These are phyloP conservation scores for Percopsis transmontana DNA, from an alignment of 2,113 vertebrate species.

Conservation along the genomic window DNA sequence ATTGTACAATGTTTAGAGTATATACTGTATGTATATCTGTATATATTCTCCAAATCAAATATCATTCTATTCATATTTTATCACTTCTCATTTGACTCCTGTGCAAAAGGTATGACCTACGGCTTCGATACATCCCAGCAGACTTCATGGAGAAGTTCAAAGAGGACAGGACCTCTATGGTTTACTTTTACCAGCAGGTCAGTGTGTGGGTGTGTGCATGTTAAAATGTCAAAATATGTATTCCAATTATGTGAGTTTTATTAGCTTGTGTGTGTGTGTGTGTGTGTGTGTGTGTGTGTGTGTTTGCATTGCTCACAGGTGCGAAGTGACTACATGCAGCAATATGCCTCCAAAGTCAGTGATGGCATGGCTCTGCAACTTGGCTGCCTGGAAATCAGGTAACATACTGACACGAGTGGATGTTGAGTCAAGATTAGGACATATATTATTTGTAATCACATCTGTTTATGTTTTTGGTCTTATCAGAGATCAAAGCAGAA, in stretches of 20 bases:
- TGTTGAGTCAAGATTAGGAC: no score
- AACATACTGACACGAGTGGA: neutral
- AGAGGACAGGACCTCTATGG: constrained; percentile 88
- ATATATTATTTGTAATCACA: neutral
- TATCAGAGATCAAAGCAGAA: neutral
- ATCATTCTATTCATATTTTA: neutral
- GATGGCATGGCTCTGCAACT: constrained; percentile 94
- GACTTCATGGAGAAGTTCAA: constrained; percentile 85
- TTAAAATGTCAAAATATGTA: neutral
- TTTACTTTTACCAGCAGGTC: constrained; percentile 96
- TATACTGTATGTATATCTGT: neutral
- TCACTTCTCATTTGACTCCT: constrained; percentile 4
- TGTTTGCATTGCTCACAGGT: constrained; percentile 70
- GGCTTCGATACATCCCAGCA: constrained; percentile 87
- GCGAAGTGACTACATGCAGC: constrained; percentile 90
- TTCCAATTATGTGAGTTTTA: neutral
- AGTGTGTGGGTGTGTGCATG: constrained; percentile 6
- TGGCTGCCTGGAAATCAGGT: constrained; percentile 94
- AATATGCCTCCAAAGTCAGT: constrained; percentile 88
- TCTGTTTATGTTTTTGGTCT: no score
- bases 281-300: neutral
- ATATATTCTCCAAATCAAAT: neutral
- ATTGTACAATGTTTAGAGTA: no score
- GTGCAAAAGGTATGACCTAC: constrained; percentile 86
- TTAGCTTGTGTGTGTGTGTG: neutral